Evolutionary conservation across 2,888 invertebrate species (phyloP).

Genomic region (Amblyteles armatorius): DNA sequence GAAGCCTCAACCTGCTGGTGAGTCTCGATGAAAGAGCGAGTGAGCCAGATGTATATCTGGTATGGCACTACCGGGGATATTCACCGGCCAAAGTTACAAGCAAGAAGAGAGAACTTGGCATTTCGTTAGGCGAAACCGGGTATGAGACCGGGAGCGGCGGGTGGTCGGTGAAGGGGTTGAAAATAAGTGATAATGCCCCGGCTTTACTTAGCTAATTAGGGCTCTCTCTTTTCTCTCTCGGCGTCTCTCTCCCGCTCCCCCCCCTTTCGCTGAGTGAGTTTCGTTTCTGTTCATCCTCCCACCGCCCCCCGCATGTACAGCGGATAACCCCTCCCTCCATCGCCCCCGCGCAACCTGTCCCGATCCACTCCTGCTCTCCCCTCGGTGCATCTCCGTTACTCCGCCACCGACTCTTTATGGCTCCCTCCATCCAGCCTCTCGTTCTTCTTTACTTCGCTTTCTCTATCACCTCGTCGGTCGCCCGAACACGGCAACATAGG

Average conservation of each 20-base stretch:
- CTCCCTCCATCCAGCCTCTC: conserved; percentile 56
- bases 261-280: conserved; percentile 67
- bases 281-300: conserved; percentile 74
- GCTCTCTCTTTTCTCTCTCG: conserved; percentile 64
- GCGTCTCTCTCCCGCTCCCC: conserved; percentile 28
- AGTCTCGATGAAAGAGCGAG: conserved; percentile 73
- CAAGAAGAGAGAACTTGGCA: conserved; percentile 72
- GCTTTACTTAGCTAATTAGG: conserved; percentile 85
- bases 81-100: conserved; percentile 67
- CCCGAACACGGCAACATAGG: conserved; percentile 30
- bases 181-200: conserved; percentile 84
- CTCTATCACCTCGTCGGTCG: conserved; percentile 56
- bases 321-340: conserved; percentile 8
- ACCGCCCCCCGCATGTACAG: conserved; percentile 55
- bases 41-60: conserved; percentile 62
- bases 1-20: conserved; percentile 39
- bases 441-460: conserved; percentile 51
- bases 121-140: conserved; percentile 69
- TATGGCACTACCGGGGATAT: conserved; percentile 62
- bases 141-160: conserved; percentile 39
- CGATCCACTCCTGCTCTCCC: conserved; percentile 44
- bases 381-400: conserved; percentile 31
- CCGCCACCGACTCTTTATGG: conserved; percentile 15
- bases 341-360: conserved; percentile 42
- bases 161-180: conserved; percentile 76